Evolutionary conservation across 2,113 vertebrate species (phyloP).

Genomic region (Talpa occidentalis): DNA sequence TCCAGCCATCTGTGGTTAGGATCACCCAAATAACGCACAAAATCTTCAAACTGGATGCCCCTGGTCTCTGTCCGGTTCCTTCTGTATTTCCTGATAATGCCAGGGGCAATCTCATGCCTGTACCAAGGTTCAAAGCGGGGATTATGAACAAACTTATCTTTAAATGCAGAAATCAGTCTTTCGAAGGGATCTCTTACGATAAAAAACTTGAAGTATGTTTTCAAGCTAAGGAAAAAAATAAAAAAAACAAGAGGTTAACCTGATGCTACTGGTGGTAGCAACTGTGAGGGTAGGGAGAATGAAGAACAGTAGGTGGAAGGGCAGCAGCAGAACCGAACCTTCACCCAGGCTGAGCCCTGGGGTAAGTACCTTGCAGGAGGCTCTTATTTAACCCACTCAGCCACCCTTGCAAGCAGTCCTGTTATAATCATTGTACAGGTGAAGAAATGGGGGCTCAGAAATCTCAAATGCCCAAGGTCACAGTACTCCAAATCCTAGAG

Average conservation of each 20-base stretch:
- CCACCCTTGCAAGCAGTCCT: neutral
- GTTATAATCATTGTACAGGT: neutral
- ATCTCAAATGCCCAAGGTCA: neutral
- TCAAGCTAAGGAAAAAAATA: constrained; percentile 88
- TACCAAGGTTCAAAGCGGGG: constrained; percentile 99
- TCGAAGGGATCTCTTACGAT: constrained; percentile 99
- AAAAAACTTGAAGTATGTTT: constrained; percentile 98
- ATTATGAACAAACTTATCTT: constrained; percentile 98
- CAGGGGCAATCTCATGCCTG: constrained; percentile 95
- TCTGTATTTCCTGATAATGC: constrained; percentile 96
- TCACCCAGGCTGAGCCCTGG: rapidly evolving
- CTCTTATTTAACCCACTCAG: too few species aligned
- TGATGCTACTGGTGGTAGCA: rapidly evolving
- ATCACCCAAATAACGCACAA: constrained; percentile 96
- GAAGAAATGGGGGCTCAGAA: neutral
- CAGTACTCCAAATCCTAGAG: neutral
- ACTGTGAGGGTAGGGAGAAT: rapidly evolving
- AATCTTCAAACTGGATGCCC: constrained; percentile 97
- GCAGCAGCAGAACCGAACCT: rapidly evolving
- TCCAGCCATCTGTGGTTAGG: constrained; percentile 92
- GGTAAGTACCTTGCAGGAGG: rapidly evolving
- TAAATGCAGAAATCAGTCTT: constrained; percentile 97
- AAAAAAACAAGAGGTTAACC: constrained; percentile 49
- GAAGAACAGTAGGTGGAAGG: too few species aligned
- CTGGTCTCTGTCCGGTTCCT: constrained; percentile 88